A percentile compares a stretch with the other conserved stretches of the same genome.
Evolutionary conservation across 2,797 vertebrate genomes (phyloP).

Genomic region (Gambelia wislizenii): DNA sequence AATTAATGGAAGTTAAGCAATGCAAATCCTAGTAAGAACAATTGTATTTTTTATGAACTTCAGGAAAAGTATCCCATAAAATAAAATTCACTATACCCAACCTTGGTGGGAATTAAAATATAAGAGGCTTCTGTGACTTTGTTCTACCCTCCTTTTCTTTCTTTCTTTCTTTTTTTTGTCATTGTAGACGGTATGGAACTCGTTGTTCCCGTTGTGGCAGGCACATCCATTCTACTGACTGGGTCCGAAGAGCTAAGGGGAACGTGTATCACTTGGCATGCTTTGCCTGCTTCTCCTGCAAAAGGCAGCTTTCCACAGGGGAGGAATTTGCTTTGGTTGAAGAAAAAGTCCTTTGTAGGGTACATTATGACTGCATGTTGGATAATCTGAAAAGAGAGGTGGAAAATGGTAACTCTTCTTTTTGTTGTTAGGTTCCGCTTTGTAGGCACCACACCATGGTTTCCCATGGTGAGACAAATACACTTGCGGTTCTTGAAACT

Average conservation of each 20-base stretch:
- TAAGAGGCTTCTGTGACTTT: rapidly evolving
- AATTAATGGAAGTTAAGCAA: neutral
- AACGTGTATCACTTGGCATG: conserved; percentile 96
- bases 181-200: conserved; percentile 89
- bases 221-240: conserved; percentile 93
- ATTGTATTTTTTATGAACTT: neutral
- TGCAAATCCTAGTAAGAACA: neutral
- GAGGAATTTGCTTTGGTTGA: conserved; percentile 97
- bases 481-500: neutral
- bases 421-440: neutral
- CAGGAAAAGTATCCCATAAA: neutral
- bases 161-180: rapidly evolving
- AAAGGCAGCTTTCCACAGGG: conserved; percentile 94
- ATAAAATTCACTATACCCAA: neutral
- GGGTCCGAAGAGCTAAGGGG: conserved; percentile 94
- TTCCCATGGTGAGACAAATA: neutral
- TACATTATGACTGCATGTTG: conserved; percentile 95
- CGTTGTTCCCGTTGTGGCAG: conserved; percentile 94
- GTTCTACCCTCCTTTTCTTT: neutral
- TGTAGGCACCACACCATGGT: no score
- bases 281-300: conserved; percentile 97
- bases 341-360: conserved; percentile 92
- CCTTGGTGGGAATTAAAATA: neutral
- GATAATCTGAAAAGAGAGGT: conserved; percentile 94
- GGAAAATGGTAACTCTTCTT: conserved; percentile 88